phyloP scores from a whole-genome alignment of 2,888 invertebrate species.

The Sympetrum striolatum region DNA sequence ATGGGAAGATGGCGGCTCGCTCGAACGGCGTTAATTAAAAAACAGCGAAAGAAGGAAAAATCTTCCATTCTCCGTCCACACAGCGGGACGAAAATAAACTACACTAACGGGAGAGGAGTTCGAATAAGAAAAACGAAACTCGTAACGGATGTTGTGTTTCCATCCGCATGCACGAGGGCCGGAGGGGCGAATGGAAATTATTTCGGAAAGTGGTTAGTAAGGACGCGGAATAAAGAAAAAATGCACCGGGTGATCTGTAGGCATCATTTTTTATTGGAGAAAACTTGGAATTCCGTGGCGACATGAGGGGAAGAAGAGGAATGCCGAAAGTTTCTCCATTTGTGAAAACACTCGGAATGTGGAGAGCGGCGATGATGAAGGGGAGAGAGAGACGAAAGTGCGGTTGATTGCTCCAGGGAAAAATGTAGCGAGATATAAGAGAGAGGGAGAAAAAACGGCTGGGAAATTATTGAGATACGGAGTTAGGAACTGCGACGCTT shows the following conservation, averaged over 20 bases:
- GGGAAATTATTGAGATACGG: neutral
- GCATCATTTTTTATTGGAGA: neutral
- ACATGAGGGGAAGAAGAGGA: neutral
- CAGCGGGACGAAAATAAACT: neutral
- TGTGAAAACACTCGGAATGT: neutral
- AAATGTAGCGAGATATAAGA: neutral
- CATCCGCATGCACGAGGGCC: neutral
- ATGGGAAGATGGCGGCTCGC: neutral
- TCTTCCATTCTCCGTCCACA: neutral
- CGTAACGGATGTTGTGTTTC: neutral
- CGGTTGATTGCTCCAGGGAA: too few species aligned
- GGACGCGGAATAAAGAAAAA: neutral
- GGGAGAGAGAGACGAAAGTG: too few species aligned
- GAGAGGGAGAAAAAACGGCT: neutral
- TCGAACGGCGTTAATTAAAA: neutral
- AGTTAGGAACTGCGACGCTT: neutral
- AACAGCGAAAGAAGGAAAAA: neutral
- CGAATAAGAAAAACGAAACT: neutral
- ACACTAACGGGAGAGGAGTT: neutral
- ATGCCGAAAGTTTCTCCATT: neutral
- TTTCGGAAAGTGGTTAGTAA: neutral
- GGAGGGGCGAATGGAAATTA: neutral
- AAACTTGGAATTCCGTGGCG: neutral
- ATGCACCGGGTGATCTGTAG: neutral
- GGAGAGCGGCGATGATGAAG: neutral